A percentile compares a stretch with the other conserved stretches of the same genome.
Conservation (phyloP, 2,888 invertebrate species). For the Rhorus exstirpatorius region DNA sequence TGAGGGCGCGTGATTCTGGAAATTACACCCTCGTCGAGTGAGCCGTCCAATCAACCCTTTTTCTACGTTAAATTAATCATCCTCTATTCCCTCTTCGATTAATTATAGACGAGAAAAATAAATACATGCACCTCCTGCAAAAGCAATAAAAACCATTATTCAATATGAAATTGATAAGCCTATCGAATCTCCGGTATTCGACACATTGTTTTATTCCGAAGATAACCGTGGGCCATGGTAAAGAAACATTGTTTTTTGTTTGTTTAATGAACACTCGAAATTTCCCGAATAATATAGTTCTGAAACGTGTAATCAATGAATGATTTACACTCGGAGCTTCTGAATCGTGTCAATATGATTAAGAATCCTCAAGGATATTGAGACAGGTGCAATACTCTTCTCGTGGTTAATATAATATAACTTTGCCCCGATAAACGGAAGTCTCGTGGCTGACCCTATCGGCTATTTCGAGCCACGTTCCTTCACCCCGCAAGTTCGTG, state of each 20-base stretch:
- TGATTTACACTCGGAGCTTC: no score
- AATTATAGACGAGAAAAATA: constrained; percentile 16
- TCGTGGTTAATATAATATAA: constrained; percentile 57
- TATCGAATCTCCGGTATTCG: background rate
- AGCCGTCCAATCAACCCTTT: constrained; percentile 21
- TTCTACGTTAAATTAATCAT: constrained; percentile 35
- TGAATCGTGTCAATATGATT: no score
- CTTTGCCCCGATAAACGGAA: constrained; percentile 56
- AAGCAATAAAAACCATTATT: no score
- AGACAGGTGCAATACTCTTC: background rate
- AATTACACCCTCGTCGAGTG: constrained; percentile 43
- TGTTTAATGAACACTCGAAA: background rate
- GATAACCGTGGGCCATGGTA: no score
- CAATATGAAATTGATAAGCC: background rate
- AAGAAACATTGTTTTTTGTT: background rate
- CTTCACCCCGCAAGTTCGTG: constrained; percentile 62
- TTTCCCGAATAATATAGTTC: no score
- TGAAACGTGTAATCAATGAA: no score
- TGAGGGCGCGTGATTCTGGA: constrained; percentile 70
- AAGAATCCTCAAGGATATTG: background rate
- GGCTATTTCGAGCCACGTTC: constrained; percentile 59
- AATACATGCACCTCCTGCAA: no score
- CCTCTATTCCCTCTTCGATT: constrained; percentile 16
- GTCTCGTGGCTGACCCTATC: constrained; percentile 65
- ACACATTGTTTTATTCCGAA: no score